Conservation (phyloP, 2,888 invertebrate species). For the Taphrorychus bicolor region DNA sequence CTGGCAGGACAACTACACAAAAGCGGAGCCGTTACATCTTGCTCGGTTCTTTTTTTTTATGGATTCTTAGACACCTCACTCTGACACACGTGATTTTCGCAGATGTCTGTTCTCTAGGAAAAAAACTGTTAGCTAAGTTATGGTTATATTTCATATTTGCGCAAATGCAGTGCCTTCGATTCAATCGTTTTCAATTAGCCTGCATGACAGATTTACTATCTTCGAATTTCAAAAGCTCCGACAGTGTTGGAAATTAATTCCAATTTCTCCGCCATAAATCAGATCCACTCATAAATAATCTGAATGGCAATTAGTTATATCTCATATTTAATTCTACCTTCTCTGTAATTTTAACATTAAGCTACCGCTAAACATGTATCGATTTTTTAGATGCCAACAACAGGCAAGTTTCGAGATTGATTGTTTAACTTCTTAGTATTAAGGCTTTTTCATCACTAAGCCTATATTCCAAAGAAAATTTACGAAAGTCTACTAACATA, state of each 20-base stretch:
- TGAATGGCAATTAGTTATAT: conserved; percentile 15
- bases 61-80: conserved; percentile 7
- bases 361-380: conserved; percentile 24
- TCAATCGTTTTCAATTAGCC: not conserved
- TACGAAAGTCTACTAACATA: conserved; percentile 2
- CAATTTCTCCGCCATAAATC: conserved; percentile 11
- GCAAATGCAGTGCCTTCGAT: not conserved
- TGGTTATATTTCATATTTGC: not conserved
- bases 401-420: not conserved
- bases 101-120: too few relatives aligned
- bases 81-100: not conserved
- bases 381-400: conserved; percentile 2
- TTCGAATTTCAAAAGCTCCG: not conserved
- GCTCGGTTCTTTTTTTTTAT: conserved; percentile 9
- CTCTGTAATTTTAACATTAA: conserved; percentile 32
- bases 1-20: conserved; percentile 17
- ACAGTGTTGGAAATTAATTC: conserved; percentile 10
- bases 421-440: not conserved
- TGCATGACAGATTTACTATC: not conserved
- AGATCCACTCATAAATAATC: conserved; percentile 11
- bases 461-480: not conserved
- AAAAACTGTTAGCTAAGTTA: too few relatives aligned
- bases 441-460: not conserved
- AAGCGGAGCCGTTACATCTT: conserved; percentile 28
- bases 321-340: conserved; percentile 13